Evolutionary conservation across 2,888 invertebrate species (phyloP), one percentile per base, ranked within the genome.

Genomic region (Marasmarcha lunaedactyla): DNA sequence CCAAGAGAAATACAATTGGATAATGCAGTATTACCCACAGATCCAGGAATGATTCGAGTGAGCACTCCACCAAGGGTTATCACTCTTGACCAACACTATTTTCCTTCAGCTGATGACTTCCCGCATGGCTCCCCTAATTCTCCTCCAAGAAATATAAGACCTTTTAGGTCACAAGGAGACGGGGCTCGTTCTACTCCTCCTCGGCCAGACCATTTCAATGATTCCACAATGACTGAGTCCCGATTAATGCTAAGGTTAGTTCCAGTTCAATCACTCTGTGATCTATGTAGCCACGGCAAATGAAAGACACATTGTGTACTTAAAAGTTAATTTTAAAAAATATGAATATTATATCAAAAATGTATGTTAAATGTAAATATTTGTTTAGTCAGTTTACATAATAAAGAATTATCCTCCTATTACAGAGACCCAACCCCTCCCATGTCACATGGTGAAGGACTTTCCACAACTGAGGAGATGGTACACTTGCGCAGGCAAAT

Each of bases 21-120:
- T 62, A 93, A 94, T 84, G 90, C 93, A 10, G 88, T 93, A 46
- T 72, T 93, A 62, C 85, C 87, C 35, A 87, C 88, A 43, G 90
- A 91, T 51, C 88, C 90, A 26, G 87, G 89, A 12, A 88, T 90
- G 74, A 87, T 94, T 38, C 87, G 94, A 46, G 93, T 96, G 36
- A 88, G 92, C 74, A 96, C 96, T 13, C 97, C 97, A 2, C 97
- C 97, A 9, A 86, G 94, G 53, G 89, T 91, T 13, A 89, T 97
- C 39, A 96, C 95, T 9, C 83, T 97, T 40, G 92, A 93, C 53
- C 92, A 92, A 57, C 93, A 93, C 62, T 90, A 90, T 48, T 93
- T 93, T 59, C 93, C 93, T 27, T 87, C 90, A 15, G 88, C 87
- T 46, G 86, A 87, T 50, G 87, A 88, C 49, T 78, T 73, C 45